Percentiles rank a stretch among this genome's conserved stretches.
Evolutionary conservation across 2,888 invertebrate genomes (phyloP).

Genomic region (Himalopsyche japonica): DNA sequence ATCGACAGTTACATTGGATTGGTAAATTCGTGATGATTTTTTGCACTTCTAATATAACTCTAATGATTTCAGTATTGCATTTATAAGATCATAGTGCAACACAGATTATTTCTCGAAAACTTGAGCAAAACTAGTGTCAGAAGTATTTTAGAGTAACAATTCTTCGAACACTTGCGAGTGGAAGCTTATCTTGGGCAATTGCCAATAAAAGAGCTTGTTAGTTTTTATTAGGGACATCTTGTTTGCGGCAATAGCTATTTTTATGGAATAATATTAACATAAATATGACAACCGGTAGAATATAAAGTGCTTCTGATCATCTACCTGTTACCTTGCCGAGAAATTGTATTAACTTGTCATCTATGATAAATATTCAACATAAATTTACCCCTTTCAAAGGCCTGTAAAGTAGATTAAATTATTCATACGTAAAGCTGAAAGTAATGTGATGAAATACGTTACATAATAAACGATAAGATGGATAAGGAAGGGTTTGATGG

Average conservation of each 20-base stretch:
- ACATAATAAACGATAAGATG: too few relatives aligned
- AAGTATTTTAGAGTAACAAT: not conserved
- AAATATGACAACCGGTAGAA: constrained; percentile 25
- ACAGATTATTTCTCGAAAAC: not conserved
- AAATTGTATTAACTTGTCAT: not conserved
- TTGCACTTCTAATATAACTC: too few relatives aligned
- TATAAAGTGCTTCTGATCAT: not conserved
- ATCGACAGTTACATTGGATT: too few relatives aligned
- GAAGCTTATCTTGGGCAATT: constrained; percentile 27
- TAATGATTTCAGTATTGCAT: not conserved
- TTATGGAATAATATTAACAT: constrained; percentile 36
- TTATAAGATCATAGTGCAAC: not conserved
- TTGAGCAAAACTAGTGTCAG: not conserved
- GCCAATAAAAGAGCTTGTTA: constrained; percentile 37
- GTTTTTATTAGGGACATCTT: constrained; percentile 37
- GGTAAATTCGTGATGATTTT: too few relatives aligned
- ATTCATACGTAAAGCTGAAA: too few relatives aligned
- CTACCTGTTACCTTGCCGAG: not conserved
- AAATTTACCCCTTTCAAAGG: not conserved
- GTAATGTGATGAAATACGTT: too few relatives aligned
- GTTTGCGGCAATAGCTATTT: constrained; percentile 34
- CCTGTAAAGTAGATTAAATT: too few relatives aligned
- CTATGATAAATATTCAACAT: not conserved
- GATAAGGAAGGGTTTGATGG: too few relatives aligned
- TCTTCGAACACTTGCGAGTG: not conserved